phyloP scores from a whole-genome alignment of 1,140 invertebrate genomes.

The Drosophila asahinai region DNA sequence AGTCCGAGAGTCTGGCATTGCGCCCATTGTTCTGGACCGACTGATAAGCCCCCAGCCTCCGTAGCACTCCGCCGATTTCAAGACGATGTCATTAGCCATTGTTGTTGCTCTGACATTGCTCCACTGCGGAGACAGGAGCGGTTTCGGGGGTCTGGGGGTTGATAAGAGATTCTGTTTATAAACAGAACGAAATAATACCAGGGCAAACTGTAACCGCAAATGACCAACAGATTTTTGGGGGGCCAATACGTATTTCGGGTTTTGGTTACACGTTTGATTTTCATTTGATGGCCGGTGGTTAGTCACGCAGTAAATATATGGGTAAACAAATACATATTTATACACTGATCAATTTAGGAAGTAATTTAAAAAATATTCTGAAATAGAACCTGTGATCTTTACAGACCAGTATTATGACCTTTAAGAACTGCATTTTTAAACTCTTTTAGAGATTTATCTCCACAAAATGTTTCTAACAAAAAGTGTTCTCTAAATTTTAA shows the following conservation, averaged over 20 bases:
- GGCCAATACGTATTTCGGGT: conserved; percentile 11
- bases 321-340: conserved; percentile 6
- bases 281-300: conserved; percentile 24
- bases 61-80: conserved; percentile 24
- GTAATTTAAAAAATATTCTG: background rate
- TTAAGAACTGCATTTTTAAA: too few relatives aligned
- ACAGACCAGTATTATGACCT: too few relatives aligned
- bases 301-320: conserved; percentile 25
- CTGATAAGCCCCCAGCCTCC: conserved; percentile 25
- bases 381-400: accelerated
- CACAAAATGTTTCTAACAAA: too few relatives aligned
- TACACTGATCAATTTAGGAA: background rate
- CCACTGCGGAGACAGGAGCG: conserved; percentile 11
- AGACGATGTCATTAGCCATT: conserved; percentile 68
- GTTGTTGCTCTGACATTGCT: conserved; percentile 65
- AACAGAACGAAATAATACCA: background rate
- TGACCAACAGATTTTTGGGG: conserved; percentile 32
- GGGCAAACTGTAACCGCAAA: conserved; percentile 26
- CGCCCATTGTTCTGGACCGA: conserved; percentile 39
- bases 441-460: background rate
- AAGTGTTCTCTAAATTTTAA: too few relatives aligned
- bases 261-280: conserved; percentile 31
- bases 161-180: conserved; percentile 32
- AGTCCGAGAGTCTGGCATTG: conserved; percentile 57
- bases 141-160: background rate